Evolutionary conservation across 2,888 invertebrate genomes (phyloP), one percentile per base, ranked within the genome.

Genomic region (Orthosia gracilis): DNA sequence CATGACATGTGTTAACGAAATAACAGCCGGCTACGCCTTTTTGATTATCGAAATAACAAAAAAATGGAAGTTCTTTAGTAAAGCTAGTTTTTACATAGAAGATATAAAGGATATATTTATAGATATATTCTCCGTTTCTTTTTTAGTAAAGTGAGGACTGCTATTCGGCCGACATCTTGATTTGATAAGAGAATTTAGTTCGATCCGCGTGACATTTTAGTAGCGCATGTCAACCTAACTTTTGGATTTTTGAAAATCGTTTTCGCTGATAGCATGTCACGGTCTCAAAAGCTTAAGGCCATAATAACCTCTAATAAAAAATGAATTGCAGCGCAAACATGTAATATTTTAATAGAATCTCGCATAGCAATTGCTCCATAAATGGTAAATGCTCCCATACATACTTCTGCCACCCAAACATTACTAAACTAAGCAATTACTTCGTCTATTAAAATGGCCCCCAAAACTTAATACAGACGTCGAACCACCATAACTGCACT

Each of bases 401-500:
- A 45, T 17, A n/a, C n/a, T 47, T n/a, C 0, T 55, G 3, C 13
- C 11, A 21, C 11, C 21, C n/a, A 68, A 40, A 31, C 21, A 40
- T 18, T 23, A 52, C 13, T 26, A 49, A 26, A 15, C n/a, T n/a
- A 18, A 17, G 17, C 0, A 64, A 70, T 45, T 61, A 69, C 50
- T 26, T 69, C 26, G 26, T 71, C 26, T 74, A 87, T 82, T 76
- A 73, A 76, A 72, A 81, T 76, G 69, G 59, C 79, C 78, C 77
- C 77, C 47, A 80, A 78, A 78, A 62, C 74, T 64, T 77, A 79
- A 83, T 61, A 81, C n/a, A 87, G 83, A 81, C 78, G 62, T 85
- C 63, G 55, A 74, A 78, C 80, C 80, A 74, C 76, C 74, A 81
- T 84, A 83, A 87, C 85, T 87, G 87, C 85, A 87, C 89, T 92